Evolutionary conservation across 30 jellyfish, hydroid and myxozoan species (phyloP), one percentile per base, ranked within the genome.

Genomic region (Rhopilema esculentum): DNA sequence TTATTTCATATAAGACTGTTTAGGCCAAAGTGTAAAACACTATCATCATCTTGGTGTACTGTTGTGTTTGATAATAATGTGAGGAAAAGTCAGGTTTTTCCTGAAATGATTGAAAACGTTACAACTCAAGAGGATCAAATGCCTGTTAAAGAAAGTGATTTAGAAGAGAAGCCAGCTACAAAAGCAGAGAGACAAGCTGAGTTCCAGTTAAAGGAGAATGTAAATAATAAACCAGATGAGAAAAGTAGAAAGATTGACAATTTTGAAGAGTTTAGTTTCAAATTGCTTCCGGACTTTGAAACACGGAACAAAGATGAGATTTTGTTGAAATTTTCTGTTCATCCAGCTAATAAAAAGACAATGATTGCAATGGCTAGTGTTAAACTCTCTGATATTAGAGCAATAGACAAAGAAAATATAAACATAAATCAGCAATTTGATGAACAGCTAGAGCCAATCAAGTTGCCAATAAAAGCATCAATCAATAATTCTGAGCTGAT

Each of bases 261-360:
- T 33, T 76, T 40, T 72, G 91, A 88, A 77, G 91, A 88, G 49
- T 88, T 88, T 57, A 66, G 69, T 70, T 88, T 88, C 66, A 77
- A 76, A 25, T 53, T 88, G 29, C 24, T 28, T 6, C 57, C 72
- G 4, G 92, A 61, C 23, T 84, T 84, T 72, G 80, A 70, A 26
- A n/a, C 22, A 1, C 27, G 87, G 57, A 72, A 84, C 63, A 26
- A 52, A 26, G 92, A 71, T 0, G 96, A 88, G 21, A 15, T 84
- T n/a, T 28, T 65, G 24, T 62, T 91, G 89, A 91, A 84, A 84
- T 51, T 91, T 29, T 84, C 96, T 25, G 88, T 91, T 83, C 97
- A 91, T 48, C 89, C 95, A n/a, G 96, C 82, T 1, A 75, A 84
- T 48, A 70, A 70, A 33, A 91, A 85, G 67, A 72, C 48, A 23